phyloP scores from a whole-genome alignment of 2,797 vertebrate genomes.

The Chromis chromis region DNA sequence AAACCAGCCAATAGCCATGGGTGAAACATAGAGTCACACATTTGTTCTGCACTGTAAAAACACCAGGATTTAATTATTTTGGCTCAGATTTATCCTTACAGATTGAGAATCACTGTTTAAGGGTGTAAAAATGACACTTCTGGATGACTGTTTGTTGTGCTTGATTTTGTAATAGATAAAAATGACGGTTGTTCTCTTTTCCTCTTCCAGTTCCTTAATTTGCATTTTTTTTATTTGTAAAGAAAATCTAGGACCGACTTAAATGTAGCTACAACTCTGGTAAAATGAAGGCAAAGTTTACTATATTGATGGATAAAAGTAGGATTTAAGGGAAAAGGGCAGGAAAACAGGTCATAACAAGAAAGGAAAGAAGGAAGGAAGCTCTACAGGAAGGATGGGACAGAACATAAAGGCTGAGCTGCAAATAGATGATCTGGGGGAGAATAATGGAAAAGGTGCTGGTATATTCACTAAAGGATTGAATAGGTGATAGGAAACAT shows the following conservation, averaged over 20 bases:
- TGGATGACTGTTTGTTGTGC: no score
- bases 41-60: background rate
- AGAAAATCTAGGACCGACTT: background rate
- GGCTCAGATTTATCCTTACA: background rate
- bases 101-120: background rate
- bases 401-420: constrained; percentile 9
- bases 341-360: constrained; percentile 1
- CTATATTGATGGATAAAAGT: background rate
- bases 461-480: background rate
- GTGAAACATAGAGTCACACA: constrained; percentile 2
- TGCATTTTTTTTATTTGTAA: constrained; percentile 3
- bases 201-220: background rate
- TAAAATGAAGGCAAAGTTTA: constrained; percentile 7
- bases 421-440: background rate
- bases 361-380: constrained; percentile 8
- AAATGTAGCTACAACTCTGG: background rate
- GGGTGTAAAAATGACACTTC: no score
- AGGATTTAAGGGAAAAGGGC: background rate
- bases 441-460: constrained; percentile 4
- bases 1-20: background rate
- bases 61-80: background rate
- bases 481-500: constrained; percentile 12
- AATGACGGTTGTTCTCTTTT: no score
- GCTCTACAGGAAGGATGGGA: constrained; percentile 6
- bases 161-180: background rate